These are phyloP conservation scores for Neosilurus hyrtlii DNA, from an alignment of 2,797 vertebrate species.

Conservation along the genomic window DNA sequence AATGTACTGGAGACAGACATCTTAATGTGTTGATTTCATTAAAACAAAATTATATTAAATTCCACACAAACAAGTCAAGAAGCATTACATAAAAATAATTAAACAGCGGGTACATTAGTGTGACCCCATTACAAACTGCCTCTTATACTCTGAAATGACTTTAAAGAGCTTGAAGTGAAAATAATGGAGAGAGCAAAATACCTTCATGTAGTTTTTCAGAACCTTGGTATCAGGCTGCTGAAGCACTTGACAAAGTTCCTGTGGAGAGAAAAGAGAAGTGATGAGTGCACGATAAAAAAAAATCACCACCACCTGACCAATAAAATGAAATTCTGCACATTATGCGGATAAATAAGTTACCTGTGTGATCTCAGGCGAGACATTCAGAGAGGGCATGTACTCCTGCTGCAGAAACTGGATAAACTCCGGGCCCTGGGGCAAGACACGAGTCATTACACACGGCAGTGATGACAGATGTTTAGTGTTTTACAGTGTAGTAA, in stretches of 20 bases:
- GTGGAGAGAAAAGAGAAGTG: background rate
- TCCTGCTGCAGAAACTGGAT: slow-evolving; percentile 95
- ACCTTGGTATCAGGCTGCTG: slow-evolving; percentile 96
- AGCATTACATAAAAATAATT: background rate
- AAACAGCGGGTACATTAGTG: background rate
- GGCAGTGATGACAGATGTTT: too few relatives aligned
- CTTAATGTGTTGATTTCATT: background rate
- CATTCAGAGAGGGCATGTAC: slow-evolving; percentile 92
- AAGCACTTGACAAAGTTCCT: slow-evolving; percentile 96
- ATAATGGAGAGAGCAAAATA: slow-evolving; percentile 52
- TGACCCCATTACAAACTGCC: background rate
- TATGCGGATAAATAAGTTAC: slow-evolving; percentile 63
- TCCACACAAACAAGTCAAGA: background rate
- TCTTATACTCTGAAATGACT: background rate
- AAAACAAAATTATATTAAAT: background rate
- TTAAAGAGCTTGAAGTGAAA: background rate
- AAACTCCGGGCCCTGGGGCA: slow-evolving; percentile 86
- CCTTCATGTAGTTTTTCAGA: slow-evolving; percentile 98
- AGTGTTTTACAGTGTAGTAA: background rate
- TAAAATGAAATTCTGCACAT: background rate
- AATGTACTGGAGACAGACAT: too few relatives aligned
- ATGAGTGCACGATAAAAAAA: background rate
- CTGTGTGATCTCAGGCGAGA: slow-evolving; percentile 93
- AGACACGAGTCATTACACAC: background rate
- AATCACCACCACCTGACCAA: background rate